These are phyloP conservation scores for Murina feae DNA, from an alignment of 2,113 vertebrate species.

Conservation along the genomic window DNA sequence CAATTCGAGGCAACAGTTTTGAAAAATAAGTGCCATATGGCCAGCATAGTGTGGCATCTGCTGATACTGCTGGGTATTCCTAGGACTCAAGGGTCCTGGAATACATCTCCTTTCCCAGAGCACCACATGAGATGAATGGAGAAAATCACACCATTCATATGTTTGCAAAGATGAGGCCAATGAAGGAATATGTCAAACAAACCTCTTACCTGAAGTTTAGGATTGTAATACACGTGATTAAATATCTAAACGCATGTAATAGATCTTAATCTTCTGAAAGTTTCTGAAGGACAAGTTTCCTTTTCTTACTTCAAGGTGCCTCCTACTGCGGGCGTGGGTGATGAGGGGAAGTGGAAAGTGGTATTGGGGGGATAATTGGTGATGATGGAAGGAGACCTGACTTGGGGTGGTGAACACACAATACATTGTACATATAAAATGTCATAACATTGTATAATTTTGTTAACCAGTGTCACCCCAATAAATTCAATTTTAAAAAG, in stretches of 20 bases:
- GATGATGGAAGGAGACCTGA: not conserved
- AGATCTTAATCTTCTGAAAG: not conserved
- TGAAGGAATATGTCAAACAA: not conserved
- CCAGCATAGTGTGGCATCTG: slow-evolving; percentile 28
- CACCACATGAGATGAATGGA: slow-evolving; percentile 12
- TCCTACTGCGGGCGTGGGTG: not conserved
- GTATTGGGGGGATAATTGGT: not conserved
- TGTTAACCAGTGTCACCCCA: not conserved
- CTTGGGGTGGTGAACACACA: not conserved
- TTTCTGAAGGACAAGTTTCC: not conserved
- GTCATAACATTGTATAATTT: not conserved
- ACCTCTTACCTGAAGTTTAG: not conserved
- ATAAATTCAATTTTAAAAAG: not conserved
- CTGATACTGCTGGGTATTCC: slow-evolving; percentile 28
- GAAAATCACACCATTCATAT: not conserved
- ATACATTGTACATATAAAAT: not conserved
- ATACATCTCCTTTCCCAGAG: slow-evolving; percentile 24
- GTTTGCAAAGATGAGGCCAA: not conserved
- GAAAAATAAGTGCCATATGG: slow-evolving; percentile 61
- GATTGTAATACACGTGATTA: not conserved
- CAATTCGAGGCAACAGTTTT: slow-evolving; percentile 41
- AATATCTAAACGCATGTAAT: not conserved
- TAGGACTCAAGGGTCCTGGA: not conserved
- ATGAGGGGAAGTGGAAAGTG: not conserved
- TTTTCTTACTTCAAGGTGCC: not conserved